Evolutionary conservation across 2,113 vertebrate species (phyloP).

Genomic region (Dicaeum eximium): DNA sequence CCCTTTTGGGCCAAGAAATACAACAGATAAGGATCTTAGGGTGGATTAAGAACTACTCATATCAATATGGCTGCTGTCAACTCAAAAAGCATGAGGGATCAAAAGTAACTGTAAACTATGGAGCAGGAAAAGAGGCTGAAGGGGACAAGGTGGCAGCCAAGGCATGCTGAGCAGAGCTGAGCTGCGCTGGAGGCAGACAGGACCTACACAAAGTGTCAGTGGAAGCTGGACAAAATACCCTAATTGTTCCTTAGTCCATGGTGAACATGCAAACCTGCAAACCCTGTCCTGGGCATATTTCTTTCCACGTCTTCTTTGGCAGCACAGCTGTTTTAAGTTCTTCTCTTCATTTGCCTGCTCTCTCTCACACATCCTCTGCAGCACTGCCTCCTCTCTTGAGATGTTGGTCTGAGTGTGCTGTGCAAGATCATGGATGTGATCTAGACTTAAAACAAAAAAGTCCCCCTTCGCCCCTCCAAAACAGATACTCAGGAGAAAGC

Average conservation of each 20-base stretch:
- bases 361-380: neutral
- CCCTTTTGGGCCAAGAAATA: neutral
- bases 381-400: neutral
- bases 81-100: neutral
- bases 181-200: neutral
- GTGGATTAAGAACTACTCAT: neutral
- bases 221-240: neutral
- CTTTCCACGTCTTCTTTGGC: neutral
- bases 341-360: neutral
- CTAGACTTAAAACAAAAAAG: neutral
- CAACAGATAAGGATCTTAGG: neutral
- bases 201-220: neutral
- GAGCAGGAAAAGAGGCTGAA: neutral
- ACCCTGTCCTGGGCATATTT: neutral
- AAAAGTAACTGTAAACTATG: neutral
- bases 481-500: neutral
- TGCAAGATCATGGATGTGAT: neutral
- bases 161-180: neutral
- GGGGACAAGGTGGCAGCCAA: neutral
- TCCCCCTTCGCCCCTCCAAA: neutral
- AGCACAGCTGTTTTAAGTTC: neutral
- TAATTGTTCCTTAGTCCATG: neutral
- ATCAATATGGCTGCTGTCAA: neutral
- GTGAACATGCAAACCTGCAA: neutral
- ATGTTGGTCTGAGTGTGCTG: neutral